phyloP scores from a whole-genome alignment of 2,113 vertebrate species.

The Miniopterus natalensis region DNA sequence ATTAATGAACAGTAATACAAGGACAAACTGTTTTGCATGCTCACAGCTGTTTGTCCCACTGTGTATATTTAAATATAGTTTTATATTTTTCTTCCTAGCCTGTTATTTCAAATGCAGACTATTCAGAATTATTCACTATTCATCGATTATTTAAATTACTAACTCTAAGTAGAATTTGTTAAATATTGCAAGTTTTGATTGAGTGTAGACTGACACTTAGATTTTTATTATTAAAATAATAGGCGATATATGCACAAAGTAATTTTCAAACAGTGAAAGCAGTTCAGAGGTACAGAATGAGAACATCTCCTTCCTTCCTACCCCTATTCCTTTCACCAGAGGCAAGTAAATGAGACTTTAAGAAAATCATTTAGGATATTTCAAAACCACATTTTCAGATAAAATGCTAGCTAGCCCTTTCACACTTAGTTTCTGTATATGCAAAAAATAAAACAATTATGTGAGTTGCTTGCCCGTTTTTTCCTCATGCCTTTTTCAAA shows the following conservation, averaged over 20 bases:
- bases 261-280: slow-evolving; percentile 51
- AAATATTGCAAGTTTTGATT: slow-evolving; percentile 44
- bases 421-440: background rate
- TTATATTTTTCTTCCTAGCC: slow-evolving; percentile 4
- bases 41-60: background rate
- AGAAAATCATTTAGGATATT: slow-evolving; percentile 6
- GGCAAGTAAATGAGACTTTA: slow-evolving; percentile 34
- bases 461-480: background rate
- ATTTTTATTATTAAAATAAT: slow-evolving; percentile 42
- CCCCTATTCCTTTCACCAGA: background rate
- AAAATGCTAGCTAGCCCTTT: background rate
- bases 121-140: slow-evolving; percentile 41
- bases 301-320: background rate
- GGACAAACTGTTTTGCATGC: background rate
- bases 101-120: slow-evolving; percentile 21
- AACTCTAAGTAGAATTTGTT: slow-evolving; percentile 26
- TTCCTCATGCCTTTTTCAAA: background rate
- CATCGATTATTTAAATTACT: slow-evolving; percentile 47
- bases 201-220: background rate
- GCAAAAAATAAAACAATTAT: background rate
- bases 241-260: background rate
- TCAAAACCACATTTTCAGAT: background rate
- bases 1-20: background rate
- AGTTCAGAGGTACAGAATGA: background rate
- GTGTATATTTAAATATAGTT: background rate